Evolutionary conservation across 1,140 invertebrate species (phyloP), one percentile per base, ranked within the genome.

Genomic region (Melipona quadrifasciata): DNA sequence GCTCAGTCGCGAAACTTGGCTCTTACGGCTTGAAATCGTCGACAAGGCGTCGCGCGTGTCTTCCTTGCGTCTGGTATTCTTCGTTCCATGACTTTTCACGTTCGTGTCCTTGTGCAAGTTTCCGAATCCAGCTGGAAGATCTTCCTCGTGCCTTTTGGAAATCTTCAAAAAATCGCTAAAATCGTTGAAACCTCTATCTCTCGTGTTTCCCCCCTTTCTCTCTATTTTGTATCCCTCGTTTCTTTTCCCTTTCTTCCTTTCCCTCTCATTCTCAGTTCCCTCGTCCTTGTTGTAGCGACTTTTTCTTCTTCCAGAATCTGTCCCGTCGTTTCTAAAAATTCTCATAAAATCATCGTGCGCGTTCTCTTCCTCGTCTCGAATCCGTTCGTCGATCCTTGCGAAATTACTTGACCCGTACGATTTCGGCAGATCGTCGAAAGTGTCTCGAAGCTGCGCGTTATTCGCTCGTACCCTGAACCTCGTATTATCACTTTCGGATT

Each of bases 1-100:
- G 91, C 70, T 93, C 87, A 86, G 95, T 91, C 77, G 93, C 89
- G 84, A 94, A 86, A 81, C 94, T 83, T 70, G 83, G 94, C 87
- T 92, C 82, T 89, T 92, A 90, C 86, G 95, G 77, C 84, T 92
- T 81, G 89, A 91, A 76, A 90, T 91, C 51, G 51, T 72, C 10
- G 82, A 91, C 68, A 91, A 67, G 1, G 82, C 80, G 24, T 77
- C 65, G 39, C 65, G 65, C 47, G 24, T 21, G 57, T 82, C 58
- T 51, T 73, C 71, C 47, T 47, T 71, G 5, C 70, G 51, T 53
- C 55, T 31, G 2, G n/a, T 79, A 14, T 89, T 77, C 34, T 86
- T 83, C 24, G 17, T 76, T 31, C 58, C 34, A 11, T 58, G 61
- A 55, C 88, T 55, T 80, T 61, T 68, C 34, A 80, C 58, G 16